Evolutionary conservation across 2,797 vertebrate genomes (phyloP).

Genomic region (Helarctos malayanus): DNA sequence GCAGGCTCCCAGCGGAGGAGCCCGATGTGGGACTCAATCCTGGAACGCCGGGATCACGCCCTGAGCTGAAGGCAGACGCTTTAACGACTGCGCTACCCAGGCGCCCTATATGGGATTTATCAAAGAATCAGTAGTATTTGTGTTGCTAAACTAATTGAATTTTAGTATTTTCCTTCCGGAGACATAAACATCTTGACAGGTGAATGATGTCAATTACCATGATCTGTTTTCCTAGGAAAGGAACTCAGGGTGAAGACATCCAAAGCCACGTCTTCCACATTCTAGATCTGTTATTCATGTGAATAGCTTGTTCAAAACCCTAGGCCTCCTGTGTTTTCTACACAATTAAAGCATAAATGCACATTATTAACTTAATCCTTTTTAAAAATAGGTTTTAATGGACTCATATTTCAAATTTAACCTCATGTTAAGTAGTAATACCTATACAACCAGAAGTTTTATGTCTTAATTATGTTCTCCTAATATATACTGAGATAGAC

Average conservation of each 20-base stretch:
- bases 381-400: not conserved
- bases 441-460: not conserved
- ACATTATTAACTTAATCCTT: not conserved
- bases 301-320: not conserved
- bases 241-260: not conserved
- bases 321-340: not conserved
- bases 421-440: not conserved
- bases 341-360: not conserved
- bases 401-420: not conserved
- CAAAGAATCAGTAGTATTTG: not conserved
- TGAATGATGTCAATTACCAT: not conserved
- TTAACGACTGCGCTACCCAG: too few relatives aligned
- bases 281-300: not conserved
- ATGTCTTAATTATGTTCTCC: not conserved
- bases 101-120: not conserved
- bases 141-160: not conserved
- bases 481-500: not conserved
- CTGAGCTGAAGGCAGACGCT: too few relatives aligned
- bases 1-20: too few relatives aligned
- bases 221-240: slow-evolving; percentile 20
- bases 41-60: too few relatives aligned
- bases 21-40: too few relatives aligned
- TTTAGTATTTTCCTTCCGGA: slow-evolving; percentile 49
- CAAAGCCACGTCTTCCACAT: not conserved
- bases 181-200: not conserved